Base-by-base conservation (phyloP, 2,888 invertebrate genomes). In the Synanthedon formicaeformis region DNA sequence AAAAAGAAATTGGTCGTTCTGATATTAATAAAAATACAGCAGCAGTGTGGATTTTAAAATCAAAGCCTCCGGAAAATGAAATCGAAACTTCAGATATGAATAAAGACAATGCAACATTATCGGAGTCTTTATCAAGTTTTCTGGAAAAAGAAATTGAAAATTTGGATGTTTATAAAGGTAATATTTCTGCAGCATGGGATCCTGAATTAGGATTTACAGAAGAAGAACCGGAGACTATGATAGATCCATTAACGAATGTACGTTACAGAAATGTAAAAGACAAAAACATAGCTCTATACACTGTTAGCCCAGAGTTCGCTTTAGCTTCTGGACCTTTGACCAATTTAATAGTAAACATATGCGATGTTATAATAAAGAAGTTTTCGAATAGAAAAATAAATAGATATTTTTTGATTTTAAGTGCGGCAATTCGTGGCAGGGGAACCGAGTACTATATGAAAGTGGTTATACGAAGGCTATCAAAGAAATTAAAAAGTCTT, bases 271-370 rank as follows among this genome's bases (percentile, higher is more conserved):
- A 34, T 34, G 34, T 34, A 45, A 45, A 12, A 45, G n/a, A 45
- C 34, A 34, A 34, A 34, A 34, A 8, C 8, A 2, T 10, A 34
- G 34, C 45, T 45, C 45, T n/a, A 56, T 13, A 5, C n/a, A 45
- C 45, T 45, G 14, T 14, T 1, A n/a, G 13, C 14, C 45, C 45
- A 13, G 45, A 45, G 8, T n/a, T 45, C 52, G 41, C 51, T 3
- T 55, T 64, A 23, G 66, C 76, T 2, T 58, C 52, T 40, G 81
- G 82, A 5, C 69, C 76, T 1, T 70, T 78, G 50, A 76, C 68
- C 53, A 61, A 77, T 53, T 76, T 82, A 16, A 54, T 81, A 3
- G 58, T 64, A 6, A 73, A 74, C 50, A 64, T 82, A 40, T 81
- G 78, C 55, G 59, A 68, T 6, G 56, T 78, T 50, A 55, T 76